phyloP scores from a whole-genome alignment of 1,140 invertebrate genomes.

The Chrysopa pallens region DNA sequence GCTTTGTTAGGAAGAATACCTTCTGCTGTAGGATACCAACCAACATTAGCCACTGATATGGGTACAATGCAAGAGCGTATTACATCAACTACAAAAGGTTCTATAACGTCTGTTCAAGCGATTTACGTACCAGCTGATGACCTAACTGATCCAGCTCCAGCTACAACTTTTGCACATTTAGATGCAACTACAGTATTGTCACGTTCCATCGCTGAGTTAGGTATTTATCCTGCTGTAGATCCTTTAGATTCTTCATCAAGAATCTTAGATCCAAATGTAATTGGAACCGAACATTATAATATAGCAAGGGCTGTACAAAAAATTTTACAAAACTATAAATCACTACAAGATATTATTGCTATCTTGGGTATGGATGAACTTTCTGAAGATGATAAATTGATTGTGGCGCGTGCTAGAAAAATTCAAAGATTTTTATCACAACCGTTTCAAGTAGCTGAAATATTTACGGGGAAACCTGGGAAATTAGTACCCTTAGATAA shows the following conservation, averaged over 20 bases:
- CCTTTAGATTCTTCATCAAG: slow-evolving; percentile 66
- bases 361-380: slow-evolving; percentile 76
- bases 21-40: slow-evolving; percentile 66
- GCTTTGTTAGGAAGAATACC: slow-evolving; percentile 66
- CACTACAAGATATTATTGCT: slow-evolving; percentile 64
- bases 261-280: slow-evolving; percentile 64
- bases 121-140: slow-evolving; percentile 79
- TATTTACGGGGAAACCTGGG: slow-evolving; percentile 45
- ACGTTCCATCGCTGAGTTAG: slow-evolving; percentile 64
- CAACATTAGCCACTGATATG: slow-evolving; percentile 64
- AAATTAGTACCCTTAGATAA: slow-evolving; percentile 41
- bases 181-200: slow-evolving; percentile 74
- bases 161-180: slow-evolving; percentile 71
- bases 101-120: slow-evolving; percentile 65
- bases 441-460: slow-evolving; percentile 61
- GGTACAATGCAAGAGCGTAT: slow-evolving; percentile 69
- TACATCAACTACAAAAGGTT: slow-evolving; percentile 64
- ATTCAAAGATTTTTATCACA: slow-evolving; percentile 69
- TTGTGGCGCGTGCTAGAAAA: slow-evolving; percentile 63
- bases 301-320: slow-evolving; percentile 64
- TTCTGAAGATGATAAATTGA: slow-evolving; percentile 69
- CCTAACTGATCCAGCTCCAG: slow-evolving; percentile 70
- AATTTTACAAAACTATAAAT: slow-evolving; percentile 63
- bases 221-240: slow-evolving; percentile 74
- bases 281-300: slow-evolving; percentile 60